A percentile compares a stretch with the other conserved stretches of the same genome.
phyloP scores from a whole-genome alignment of 1,140 invertebrate genomes.

The Orchestia grillus region DNA sequence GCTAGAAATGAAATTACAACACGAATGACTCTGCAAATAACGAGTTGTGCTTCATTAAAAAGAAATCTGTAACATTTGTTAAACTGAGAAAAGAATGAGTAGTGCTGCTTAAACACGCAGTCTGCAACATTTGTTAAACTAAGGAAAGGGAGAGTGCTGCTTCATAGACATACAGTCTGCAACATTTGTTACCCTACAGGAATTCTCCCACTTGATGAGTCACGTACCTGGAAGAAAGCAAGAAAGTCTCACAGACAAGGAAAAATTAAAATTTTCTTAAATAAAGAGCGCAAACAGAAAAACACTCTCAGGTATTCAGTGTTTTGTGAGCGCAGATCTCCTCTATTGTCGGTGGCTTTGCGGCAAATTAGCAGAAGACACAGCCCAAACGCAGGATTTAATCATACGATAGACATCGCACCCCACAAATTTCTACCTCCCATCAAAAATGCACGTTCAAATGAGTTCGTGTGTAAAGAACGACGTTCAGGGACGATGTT shows the following conservation, averaged over 20 bases:
- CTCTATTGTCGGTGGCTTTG: not conserved
- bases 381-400: not conserved
- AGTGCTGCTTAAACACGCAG: no score
- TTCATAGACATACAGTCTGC: not conserved
- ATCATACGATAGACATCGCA: no score
- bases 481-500: not conserved
- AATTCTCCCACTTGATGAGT: not conserved
- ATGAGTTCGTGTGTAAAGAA: not conserved
- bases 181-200: not conserved
- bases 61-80: no score
- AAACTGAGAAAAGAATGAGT: no score
- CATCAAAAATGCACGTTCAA: not conserved
- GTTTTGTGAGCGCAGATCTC: not conserved
- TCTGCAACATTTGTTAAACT: no score
- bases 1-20: no score
- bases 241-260: not conserved
- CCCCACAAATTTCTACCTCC: not conserved
- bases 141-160: no score
- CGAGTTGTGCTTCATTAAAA: no score
- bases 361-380: not conserved
- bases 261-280: no score
- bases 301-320: not conserved
- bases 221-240: not conserved
- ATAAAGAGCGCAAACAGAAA: not conserved
- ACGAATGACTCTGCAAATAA: no score